Evolutionary conservation across 2,113 vertebrate species (phyloP), one percentile per base, ranked within the genome.

Genomic region (Athene cunicularia): DNA sequence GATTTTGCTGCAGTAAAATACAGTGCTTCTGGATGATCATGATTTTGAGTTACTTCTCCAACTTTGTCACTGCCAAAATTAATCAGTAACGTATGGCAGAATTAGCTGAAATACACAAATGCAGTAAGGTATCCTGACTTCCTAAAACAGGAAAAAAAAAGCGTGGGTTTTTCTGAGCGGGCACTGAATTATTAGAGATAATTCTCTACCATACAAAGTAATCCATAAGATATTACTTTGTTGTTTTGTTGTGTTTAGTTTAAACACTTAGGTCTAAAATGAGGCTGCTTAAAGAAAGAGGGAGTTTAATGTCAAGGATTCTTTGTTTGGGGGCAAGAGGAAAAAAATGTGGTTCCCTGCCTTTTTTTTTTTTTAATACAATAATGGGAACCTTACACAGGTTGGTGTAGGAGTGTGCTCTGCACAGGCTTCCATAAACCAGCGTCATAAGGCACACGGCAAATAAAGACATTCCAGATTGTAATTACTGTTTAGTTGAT

Each of bases 41-140:
- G 22, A 83, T 72, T 93, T 88, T 47, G 73, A 93, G 73, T 93
- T 82, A 93, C 52, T 88, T 90, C 75, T 94, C 33, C 70, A 75
- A 27, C 67, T 88, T 93, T 86, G 66, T 72, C 82, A 64, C 80
- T 94, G 75, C 80, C 86, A 81, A 35, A 96, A 81, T 94, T 52
- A 73, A 67, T 93, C 72, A 68, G 21, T 88, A 52, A 68, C 19
- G 35, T 66, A 59, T 50, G 50, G 28, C 88, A 83, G 63, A 94
- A 37, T 74, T 52, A 91, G 86, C 39, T 67, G 64, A 88, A 92
- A 76, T 62, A 35, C 26, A 50, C 16, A 49, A 63, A 20, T 49
- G 50, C 23, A 60, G 2, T 60, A 33, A 81, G 43, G n/a, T 80
- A n/a, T 71, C 23, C 45, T 73, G 63, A 35, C 41, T 86, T 87